phyloP scores from a whole-genome alignment of 2,888 invertebrate genomes.

The Polymixis flavicincta region DNA sequence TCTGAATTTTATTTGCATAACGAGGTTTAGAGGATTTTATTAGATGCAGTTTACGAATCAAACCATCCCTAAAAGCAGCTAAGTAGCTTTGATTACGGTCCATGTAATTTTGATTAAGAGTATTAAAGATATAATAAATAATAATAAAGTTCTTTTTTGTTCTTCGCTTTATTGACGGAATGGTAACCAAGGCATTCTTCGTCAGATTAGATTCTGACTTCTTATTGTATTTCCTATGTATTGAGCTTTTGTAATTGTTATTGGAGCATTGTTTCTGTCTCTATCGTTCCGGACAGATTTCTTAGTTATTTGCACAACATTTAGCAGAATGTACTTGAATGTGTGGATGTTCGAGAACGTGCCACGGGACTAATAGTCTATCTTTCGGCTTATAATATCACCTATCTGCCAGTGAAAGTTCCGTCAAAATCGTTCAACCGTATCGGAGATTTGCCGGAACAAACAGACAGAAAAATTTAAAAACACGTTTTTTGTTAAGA shows the following conservation, averaged over 20 bases:
- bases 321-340: neutral
- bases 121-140: no score
- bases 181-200: neutral
- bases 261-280: neutral
- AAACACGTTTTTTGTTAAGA: no score
- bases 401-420: no score
- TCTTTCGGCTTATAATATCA: no score
- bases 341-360: no score
- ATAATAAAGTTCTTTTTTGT: conserved; percentile 6
- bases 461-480: no score
- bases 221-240: neutral
- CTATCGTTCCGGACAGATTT: neutral
- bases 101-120: conserved; percentile 21
- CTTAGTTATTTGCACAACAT: neutral
- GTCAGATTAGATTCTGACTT: neutral
- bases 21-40: conserved; percentile 30
- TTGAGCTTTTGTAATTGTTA: neutral
- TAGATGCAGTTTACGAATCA: conserved; percentile 34
- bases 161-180: neutral
- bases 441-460: no score
- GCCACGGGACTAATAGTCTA: no score
- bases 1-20: conserved; percentile 17
- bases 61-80: conserved; percentile 48
- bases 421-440: no score
- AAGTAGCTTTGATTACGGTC: conserved; percentile 55